Base-by-base conservation (phyloP, 64 coral and sea anemone genomes). In the Astreopora myriophthalma region DNA sequence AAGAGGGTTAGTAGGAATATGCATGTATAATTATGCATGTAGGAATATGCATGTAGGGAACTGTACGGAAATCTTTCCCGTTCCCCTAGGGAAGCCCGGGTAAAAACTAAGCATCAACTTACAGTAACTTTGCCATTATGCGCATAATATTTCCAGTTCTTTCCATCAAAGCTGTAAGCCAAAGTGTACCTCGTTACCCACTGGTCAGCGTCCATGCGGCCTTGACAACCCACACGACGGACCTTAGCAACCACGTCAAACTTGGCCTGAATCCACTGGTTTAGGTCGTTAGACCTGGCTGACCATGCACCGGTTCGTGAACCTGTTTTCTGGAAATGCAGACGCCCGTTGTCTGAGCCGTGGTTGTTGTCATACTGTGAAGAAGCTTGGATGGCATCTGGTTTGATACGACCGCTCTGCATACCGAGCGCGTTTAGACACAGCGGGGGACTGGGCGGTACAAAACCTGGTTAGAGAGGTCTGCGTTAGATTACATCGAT, bases 131-230 rank as follows among this genome's bases (percentile, higher is more conserved):
- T 69, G 40, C 76, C 76, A n/a, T 48, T 76, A 11, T 80, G n/a
- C 13, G 17, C 25, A 24, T 90, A 90, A 28, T 63, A 30, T 12
- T 85, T 33, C 49, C 66, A 92, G 12, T 25, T 26, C 33, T 69
- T 69, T 28, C 89, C 89, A 85, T 92, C 89, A 10, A 84, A 51
- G 66, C 89, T 92, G 89, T 92, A 92, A 6, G 28, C 80, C 33
- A 92, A 31, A 0, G 48, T 74, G 30, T 92, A 92, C 1, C 12
- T 85, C 42, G 48, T 92, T 3, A 92, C 89, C 89, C 89, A 92
- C 58, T 92, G 89, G 32, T 72, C 13, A 23, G 26, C 0, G 71
- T 85, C 89, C 33, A 73, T 70, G 37, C 89, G 79, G 11, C 89
- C 89, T 34, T 92, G 79, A 48, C 48, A 85, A 22, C 48, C 79